Conservation (phyloP, 2,113 vertebrate species). For the Scalopus aquaticus region DNA sequence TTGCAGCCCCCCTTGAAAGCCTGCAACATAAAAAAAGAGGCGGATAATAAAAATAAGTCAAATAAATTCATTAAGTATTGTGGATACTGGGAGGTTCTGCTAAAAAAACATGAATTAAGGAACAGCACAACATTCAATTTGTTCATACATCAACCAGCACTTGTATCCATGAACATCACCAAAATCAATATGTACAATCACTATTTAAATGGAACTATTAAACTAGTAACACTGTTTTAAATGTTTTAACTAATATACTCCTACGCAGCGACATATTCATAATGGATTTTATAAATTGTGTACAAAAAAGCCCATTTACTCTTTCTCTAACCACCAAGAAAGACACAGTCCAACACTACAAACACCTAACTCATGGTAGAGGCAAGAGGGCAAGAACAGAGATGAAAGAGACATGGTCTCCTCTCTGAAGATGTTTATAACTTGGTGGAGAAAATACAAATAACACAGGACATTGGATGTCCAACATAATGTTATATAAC, state of each 20-base stretch:
- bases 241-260: neutral
- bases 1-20: slow-evolving; percentile 98
- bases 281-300: neutral
- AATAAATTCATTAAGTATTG: neutral
- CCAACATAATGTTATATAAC: neutral
- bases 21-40: slow-evolving; percentile 81
- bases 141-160: neutral
- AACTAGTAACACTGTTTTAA: neutral
- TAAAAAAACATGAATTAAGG: neutral
- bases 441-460: neutral
- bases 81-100: neutral
- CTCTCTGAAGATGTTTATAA: neutral
- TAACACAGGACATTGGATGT: neutral
- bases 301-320: neutral
- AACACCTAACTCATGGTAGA: neutral
- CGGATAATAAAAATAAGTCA: no score
- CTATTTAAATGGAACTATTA: neutral
- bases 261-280: neutral
- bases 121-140: neutral
- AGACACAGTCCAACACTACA: neutral
- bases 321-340: neutral
- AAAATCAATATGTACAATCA: neutral
- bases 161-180: neutral
- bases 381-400: neutral
- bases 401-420: neutral